These are phyloP conservation scores for Girardia tigrina DNA, from an alignment of 2,888 invertebrate species.

Conservation along the genomic window DNA sequence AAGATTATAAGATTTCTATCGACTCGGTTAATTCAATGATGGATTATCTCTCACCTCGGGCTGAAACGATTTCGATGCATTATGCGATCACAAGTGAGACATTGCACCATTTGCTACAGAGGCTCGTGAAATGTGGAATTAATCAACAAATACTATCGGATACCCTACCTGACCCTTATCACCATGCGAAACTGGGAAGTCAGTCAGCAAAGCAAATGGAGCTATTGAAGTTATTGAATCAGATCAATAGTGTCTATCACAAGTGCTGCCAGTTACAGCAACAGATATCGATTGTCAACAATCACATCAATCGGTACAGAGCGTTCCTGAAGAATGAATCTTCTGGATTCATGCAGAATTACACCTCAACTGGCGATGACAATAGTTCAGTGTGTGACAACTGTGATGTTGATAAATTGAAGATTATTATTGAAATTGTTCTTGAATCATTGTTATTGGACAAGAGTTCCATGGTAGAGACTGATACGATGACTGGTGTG, in stretches of 20 bases:
- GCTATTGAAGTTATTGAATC: conserved; percentile 11
- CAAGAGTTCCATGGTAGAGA: background rate
- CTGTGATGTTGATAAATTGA: background rate
- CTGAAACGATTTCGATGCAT: background rate
- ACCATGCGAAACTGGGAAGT: background rate
- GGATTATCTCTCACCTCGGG: background rate
- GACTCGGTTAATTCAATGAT: background rate
- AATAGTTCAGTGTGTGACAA: background rate
- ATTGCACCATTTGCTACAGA: background rate
- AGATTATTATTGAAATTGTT: background rate
- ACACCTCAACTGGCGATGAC: background rate
- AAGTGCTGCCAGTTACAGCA: conserved; percentile 4
- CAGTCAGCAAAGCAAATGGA: background rate
- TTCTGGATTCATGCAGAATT: background rate
- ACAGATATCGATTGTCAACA: background rate
- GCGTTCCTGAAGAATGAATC: background rate
- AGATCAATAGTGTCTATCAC: conserved; percentile 20
- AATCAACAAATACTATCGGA: conserved; percentile 17
- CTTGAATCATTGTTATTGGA: background rate
- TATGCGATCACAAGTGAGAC: background rate
- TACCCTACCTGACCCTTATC: background rate
- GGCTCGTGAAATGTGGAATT: background rate
- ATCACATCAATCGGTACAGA: background rate
- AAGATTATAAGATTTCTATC: background rate
- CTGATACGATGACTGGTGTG: background rate